Evolutionary conservation across 2,888 invertebrate species (phyloP), one percentile per base, ranked within the genome.

Genomic region (Tillus elongatus): DNA sequence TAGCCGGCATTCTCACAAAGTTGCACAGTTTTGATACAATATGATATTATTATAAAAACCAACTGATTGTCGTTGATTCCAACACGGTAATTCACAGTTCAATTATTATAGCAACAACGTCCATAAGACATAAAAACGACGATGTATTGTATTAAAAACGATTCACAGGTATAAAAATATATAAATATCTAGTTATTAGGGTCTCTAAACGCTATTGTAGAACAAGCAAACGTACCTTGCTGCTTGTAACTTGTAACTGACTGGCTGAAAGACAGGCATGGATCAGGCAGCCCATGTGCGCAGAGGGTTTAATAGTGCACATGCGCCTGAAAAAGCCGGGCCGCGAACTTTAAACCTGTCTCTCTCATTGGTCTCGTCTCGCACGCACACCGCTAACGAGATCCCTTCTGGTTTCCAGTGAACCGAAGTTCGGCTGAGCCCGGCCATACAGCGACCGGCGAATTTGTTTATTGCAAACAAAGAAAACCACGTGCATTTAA

Each of bases 1-100:
- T 75, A 43, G 61, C 58, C 65, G 87, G 86, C 86, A 87, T 86
- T 59, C 60, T 64, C 37, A 24, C 32, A n/a, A n/a, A n/a, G n/a
- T n/a, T 15, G 15, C 16, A 35, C 32, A 35, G 33, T 39, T 35
- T 28, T 11, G 32, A 33, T 36, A 33, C 33, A 41, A 44, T 42
- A 44, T 35, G 45, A 37, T 35, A 33, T 16, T 37, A 30, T 15
- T 30, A 26, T 12, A 32, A n/a, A n/a, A n/a, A n/a, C n/a, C n/a
- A 53, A 53, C 50, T 57, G 60, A 60, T 59, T 60, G 60, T 60
- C 60, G 56, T 52, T 52, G 54, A 53, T 54, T 46, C 42, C 6
- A 19, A n/a, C 24, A 19, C 24, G 24, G 6, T 8, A 19, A n/a
- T 19, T 6, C 6, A 6, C 24, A 19, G 50, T 45, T 51, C 43